Conservation (phyloP, 2,113 vertebrate species). For the Brienomyrus longianalis region DNA sequence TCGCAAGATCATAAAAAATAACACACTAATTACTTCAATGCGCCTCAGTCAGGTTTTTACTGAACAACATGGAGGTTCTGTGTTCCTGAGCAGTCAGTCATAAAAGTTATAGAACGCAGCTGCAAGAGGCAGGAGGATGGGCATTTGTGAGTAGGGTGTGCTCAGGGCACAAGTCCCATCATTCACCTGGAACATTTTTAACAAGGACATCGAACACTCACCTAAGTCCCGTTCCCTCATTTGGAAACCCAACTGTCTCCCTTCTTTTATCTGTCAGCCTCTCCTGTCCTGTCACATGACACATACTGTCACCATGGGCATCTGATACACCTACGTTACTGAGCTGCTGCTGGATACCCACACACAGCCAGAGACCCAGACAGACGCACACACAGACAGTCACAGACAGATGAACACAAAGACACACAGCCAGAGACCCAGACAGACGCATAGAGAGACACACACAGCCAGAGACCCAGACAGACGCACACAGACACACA, state of each 20-base stretch:
- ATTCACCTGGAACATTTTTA: neutral
- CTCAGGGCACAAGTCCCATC: neutral
- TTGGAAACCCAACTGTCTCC: neutral
- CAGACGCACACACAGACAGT: neutral
- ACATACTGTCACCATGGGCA: neutral
- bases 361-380: neutral
- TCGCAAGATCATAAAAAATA: conserved; percentile 53
- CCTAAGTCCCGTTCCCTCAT: neutral
- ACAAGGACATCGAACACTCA: too few relatives aligned
- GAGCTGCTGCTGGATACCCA: neutral
- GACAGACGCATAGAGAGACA: neutral
- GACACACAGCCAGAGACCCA: neutral
- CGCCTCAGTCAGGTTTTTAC: neutral
- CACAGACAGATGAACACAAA: too few relatives aligned
- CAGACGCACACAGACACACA: too few relatives aligned
- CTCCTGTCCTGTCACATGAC: neutral
- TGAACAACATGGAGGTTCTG: neutral
- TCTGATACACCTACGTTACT: neutral
- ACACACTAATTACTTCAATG: conserved; percentile 57
- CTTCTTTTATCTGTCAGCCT: neutral
- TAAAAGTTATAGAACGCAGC: neutral
- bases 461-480: too few relatives aligned
- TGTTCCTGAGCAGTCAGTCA: neutral
- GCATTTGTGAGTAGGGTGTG: neutral
- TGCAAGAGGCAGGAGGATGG: neutral